Percentiles rank a stretch among this genome's conserved stretches.
phyloP scores from a whole-genome alignment of 2,113 vertebrate genomes.

The Probosciger aterrimus region DNA sequence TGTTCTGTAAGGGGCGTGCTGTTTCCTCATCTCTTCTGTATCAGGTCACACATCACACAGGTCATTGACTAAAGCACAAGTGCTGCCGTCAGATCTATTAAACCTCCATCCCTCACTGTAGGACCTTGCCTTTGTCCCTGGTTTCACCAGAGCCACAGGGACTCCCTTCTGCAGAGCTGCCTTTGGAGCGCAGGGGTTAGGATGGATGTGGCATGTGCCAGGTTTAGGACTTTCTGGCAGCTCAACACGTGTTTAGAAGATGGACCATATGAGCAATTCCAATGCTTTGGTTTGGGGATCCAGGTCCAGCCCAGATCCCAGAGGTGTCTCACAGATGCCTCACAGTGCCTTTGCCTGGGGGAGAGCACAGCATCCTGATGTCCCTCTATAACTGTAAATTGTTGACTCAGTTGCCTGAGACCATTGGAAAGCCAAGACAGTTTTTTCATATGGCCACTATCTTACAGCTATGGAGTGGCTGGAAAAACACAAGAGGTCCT shows the following conservation, averaged over 20 bases:
- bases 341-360: neutral
- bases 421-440: neutral
- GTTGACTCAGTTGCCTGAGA: neutral
- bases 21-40: neutral
- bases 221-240: neutral
- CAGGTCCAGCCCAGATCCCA: neutral
- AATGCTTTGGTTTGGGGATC: neutral
- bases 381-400: neutral
- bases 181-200: neutral
- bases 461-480: neutral
- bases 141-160: neutral
- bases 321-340: neutral
- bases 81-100: neutral
- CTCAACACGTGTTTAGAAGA: neutral
- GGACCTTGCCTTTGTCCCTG: neutral
- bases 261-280: neutral
- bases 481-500: neutral
- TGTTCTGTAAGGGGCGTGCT: neutral
- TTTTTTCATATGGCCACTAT: neutral
- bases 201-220: neutral
- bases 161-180: neutral
- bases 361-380: rapidly evolving
- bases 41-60: neutral
- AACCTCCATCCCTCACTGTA: neutral
- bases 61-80: neutral